Base-by-base conservation (phyloP, 2,888 invertebrate genomes). In the Chouioia cunea region DNA sequence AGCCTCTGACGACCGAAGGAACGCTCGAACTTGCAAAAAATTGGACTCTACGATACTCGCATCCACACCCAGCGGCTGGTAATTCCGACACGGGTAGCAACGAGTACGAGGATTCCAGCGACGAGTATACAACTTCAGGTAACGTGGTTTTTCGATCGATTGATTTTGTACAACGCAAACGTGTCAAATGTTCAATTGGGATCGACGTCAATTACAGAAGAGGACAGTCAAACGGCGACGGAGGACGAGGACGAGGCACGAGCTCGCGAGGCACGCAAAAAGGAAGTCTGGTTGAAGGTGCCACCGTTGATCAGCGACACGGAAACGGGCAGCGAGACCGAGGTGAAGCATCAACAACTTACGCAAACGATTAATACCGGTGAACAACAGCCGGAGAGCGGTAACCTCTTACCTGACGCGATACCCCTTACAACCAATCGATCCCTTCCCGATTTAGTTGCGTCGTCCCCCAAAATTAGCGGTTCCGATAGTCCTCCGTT, bases 201-300 rank as follows among this genome's bases (percentile, higher is more conserved):
- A n/a, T n/a, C n/a, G n/a, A n/a, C n/a, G n/a, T n/a, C n/a, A 36
- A 36, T 60, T 65, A 23, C 87, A 88, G 92, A 90, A 81, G 90
- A 90, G 75, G 89, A 90, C 74, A 89, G 89, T 73, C 91, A 91
- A 68, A 92, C 92, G n/a, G 91, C 91, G 48, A 92, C 92, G 0
- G 92, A 92, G 83, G 91, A 91, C 12, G 92, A 92, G 84, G 90
- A 90, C 63, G 92, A 92, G 76, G 89, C 90, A 27, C 89, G 89
- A 70, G 92, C 91, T 12, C 87, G 91, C 27, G 92, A 91, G 79
- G 83, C 91, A 75, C 87, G 92, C 46, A 90, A 90, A 76, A 90
- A 90, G 82, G 92, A 92, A 86, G 91, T 92, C 43, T 89, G 90
- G 78, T 86, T 91, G 65, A 88, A 90, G 80, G 90, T 91, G 63